Evolutionary conservation across 2,797 vertebrate genomes (phyloP).

Genomic region (Falco rusticolus): DNA sequence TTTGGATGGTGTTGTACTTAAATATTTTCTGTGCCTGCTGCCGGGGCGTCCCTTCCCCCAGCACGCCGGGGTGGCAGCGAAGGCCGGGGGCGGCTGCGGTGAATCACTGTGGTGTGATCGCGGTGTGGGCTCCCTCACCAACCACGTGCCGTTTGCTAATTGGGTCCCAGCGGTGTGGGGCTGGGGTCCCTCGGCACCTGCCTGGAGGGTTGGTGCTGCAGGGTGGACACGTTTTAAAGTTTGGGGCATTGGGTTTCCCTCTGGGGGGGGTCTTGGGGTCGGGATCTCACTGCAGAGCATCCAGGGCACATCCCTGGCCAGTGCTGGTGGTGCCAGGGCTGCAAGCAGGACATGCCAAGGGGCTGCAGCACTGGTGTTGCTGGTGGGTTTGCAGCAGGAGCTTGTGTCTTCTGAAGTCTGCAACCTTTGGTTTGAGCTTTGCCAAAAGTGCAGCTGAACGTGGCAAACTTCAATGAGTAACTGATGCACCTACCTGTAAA

Average conservation of each 20-base stretch:
- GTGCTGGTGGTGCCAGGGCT: not conserved
- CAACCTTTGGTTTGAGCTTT: not conserved
- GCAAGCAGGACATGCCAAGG: accelerated
- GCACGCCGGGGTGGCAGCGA: not conserved
- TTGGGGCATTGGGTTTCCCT: not conserved
- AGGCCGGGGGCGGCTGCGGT: not conserved
- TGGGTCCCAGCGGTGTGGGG: not conserved
- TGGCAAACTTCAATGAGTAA: not conserved
- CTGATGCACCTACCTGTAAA: not conserved
- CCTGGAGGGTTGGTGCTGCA: not conserved
- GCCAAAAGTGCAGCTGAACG: accelerated
- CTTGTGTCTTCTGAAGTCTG: not conserved
- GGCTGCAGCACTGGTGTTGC: accelerated
- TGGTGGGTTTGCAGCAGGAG: accelerated
- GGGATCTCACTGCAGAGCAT: accelerated
- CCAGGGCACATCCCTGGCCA: accelerated
- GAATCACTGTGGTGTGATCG: conserved; percentile 34
- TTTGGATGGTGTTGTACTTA: not conserved
- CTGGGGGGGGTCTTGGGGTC: accelerated
- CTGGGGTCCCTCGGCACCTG: not conserved
- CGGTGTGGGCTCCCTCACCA: not conserved
- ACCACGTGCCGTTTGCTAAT: not conserved
- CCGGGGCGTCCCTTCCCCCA: not conserved
- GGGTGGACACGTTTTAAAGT: accelerated
- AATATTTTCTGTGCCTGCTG: not conserved